Percentiles rank a stretch among this genome's conserved stretches.
These are phyloP conservation scores for Pteropus rufus DNA, from an alignment of 2,797 vertebrate species.

Conservation along the genomic window DNA sequence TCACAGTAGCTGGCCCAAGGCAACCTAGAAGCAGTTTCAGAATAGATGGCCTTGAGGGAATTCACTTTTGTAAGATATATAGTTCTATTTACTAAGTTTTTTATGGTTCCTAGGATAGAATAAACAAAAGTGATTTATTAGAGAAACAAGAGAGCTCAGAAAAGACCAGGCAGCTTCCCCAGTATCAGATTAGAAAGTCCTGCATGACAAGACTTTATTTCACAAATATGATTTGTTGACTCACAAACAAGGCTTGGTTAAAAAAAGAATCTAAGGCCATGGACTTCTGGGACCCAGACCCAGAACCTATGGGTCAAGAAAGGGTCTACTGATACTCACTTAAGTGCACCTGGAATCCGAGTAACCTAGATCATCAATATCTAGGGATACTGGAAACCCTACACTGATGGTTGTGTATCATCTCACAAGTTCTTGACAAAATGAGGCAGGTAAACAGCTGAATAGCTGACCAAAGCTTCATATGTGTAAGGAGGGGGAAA, in stretches of 20 bases:
- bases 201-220: not conserved
- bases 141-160: not conserved
- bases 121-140: conserved; percentile 30
- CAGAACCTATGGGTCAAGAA: not conserved
- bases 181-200: not conserved
- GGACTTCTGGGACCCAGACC: not conserved
- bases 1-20: not conserved
- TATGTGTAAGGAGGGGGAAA: not conserved
- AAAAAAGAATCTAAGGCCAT: not conserved
- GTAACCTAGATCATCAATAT: not conserved
- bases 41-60: not conserved
- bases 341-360: not conserved
- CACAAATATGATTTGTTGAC: not conserved
- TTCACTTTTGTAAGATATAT: not conserved
- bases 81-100: not conserved
- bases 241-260: not conserved
- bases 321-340: not conserved
- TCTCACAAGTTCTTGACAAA: not conserved
- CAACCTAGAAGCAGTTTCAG: not conserved
- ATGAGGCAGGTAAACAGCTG: not conserved
- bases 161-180: not conserved
- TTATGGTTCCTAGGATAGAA: not conserved
- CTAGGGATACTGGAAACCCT: not conserved
- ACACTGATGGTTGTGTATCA: not conserved
- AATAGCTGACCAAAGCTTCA: not conserved